A percentile compares a stretch with the other conserved stretches of the same genome.
Evolutionary conservation across 1,140 invertebrate genomes (phyloP).

Genomic region (Diorhabda carinulata): DNA sequence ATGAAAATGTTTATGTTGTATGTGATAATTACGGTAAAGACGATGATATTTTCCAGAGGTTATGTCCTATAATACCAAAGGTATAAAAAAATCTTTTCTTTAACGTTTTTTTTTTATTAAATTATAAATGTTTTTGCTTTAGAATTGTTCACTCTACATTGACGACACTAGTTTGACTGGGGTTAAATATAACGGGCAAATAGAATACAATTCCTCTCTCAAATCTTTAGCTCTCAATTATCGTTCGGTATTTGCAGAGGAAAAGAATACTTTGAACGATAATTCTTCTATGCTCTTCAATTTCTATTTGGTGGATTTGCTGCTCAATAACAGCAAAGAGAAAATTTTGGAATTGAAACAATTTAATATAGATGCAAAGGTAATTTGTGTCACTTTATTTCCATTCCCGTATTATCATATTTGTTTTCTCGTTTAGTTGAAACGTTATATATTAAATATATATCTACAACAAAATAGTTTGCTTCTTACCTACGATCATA

Average conservation of each 20-base stretch:
- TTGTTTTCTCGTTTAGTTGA: conserved; percentile 54
- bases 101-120: conserved; percentile 11
- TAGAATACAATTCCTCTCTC: conserved; percentile 48
- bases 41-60: conserved; percentile 50
- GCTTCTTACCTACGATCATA: conserved; percentile 66
- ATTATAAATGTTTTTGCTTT: conserved; percentile 30
- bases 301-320: conserved; percentile 62
- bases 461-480: conserved; percentile 66
- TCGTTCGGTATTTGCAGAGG: conserved; percentile 46
- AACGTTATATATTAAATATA: conserved; percentile 62
- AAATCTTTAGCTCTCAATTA: conserved; percentile 49
- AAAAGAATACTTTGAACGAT: conserved; percentile 34
- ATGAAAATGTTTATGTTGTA: neutral
- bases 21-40: conserved; percentile 13
- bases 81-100: conserved; percentile 44
- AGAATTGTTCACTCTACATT: conserved; percentile 48
- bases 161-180: conserved; percentile 65
- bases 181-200: conserved; percentile 58
- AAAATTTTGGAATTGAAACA: conserved; percentile 63
- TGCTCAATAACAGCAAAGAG: conserved; percentile 57
- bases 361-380: conserved; percentile 70
- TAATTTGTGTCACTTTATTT: conserved; percentile 41
- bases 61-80: conserved; percentile 69
- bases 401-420: neutral
- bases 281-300: conserved; percentile 56